A percentile compares a stretch with the other conserved stretches of the same genome.
Conservation (phyloP, 2,888 invertebrate species). For the Drosophila acutilabella region DNA sequence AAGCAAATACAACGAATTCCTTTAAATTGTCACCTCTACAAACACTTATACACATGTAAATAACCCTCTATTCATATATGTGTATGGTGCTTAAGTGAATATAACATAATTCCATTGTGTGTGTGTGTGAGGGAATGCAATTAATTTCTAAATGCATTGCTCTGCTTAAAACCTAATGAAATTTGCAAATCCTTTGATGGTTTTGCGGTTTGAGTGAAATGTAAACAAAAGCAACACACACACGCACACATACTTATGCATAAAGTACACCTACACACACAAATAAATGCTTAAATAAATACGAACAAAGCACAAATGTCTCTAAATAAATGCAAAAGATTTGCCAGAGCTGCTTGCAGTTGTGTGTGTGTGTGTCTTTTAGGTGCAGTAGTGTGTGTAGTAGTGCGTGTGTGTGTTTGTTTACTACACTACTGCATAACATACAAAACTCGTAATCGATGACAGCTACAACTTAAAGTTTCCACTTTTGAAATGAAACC, state of each 20-base stretch:
- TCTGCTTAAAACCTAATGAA: slow-evolving; percentile 45
- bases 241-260: not conserved
- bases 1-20: too few relatives aligned
- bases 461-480: slow-evolving; percentile 4
- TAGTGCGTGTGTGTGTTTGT: slow-evolving; percentile 7
- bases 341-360: not conserved
- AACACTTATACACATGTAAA: too few relatives aligned
- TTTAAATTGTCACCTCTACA: too few relatives aligned
- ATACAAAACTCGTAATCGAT: slow-evolving; percentile 22
- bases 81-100: not conserved
- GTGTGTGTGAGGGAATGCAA: slow-evolving; percentile 3
- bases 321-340: slow-evolving; percentile 14
- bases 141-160: slow-evolving; percentile 14
- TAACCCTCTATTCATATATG: too few relatives aligned
- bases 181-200: slow-evolving; percentile 54
- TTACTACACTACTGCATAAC: slow-evolving; percentile 6
- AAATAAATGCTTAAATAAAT: not conserved
- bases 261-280: not conserved
- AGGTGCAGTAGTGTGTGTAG: not conserved
- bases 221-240: slow-evolving; percentile 27
- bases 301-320: slow-evolving; percentile 21
- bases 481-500: too few relatives aligned
- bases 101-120: not conserved
- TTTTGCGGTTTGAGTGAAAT: slow-evolving; percentile 42
- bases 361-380: not conserved